Conservation (phyloP, 2,888 invertebrate species). For the Polylopha cassiicola region DNA sequence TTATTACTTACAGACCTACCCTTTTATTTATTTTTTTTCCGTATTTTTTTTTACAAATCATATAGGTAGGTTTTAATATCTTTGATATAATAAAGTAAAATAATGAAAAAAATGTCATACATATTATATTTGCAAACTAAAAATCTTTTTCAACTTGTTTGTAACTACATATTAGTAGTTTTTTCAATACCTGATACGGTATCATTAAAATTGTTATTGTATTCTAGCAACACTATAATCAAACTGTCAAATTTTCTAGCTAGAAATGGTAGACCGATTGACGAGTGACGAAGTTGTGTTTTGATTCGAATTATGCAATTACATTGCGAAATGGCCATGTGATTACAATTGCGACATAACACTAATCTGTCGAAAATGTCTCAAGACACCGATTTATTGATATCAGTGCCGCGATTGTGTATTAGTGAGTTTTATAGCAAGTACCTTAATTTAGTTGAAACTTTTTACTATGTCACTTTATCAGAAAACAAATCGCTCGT, state of each 20-base stretch:
- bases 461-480: constrained; percentile 71
- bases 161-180: too few relatives aligned
- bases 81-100: too few relatives aligned
- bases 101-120: too few relatives aligned
- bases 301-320: constrained; percentile 62
- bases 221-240: background rate
- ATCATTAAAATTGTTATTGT: too few relatives aligned
- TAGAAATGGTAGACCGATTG: constrained; percentile 22
- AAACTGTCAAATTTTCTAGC: constrained; percentile 5
- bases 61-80: too few relatives aligned
- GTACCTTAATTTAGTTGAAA: constrained; percentile 70
- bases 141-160: too few relatives aligned
- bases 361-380: constrained; percentile 51
- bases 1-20: too few relatives aligned
- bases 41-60: too few relatives aligned
- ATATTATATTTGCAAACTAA: too few relatives aligned
- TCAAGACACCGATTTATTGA: constrained; percentile 57
- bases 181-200: too few relatives aligned
- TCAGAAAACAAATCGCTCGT: constrained; percentile 56
- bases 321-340: constrained; percentile 45
- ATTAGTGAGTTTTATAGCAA: constrained; percentile 62
- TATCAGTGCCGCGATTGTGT: constrained; percentile 66
- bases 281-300: constrained; percentile 43
- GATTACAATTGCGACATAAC: constrained; percentile 37
- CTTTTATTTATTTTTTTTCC: too few relatives aligned